Evolutionary conservation across 2,888 invertebrate species (phyloP).

Genomic region (Galerucella calmariensis): DNA sequence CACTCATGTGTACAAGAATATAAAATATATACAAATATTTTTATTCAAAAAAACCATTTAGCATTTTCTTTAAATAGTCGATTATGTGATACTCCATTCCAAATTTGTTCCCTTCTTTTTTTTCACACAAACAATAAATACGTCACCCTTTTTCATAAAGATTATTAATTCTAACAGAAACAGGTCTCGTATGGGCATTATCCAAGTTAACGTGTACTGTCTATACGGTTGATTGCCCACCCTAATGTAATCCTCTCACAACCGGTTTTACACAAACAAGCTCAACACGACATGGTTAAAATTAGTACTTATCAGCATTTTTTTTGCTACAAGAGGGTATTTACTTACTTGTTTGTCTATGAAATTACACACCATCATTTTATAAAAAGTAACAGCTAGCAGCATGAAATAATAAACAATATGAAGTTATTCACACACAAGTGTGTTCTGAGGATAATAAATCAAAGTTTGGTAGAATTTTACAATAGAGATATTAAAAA

Average conservation of each 20-base stretch:
- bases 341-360: too few species aligned
- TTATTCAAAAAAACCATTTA: too few species aligned
- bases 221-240: constrained; percentile 13
- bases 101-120: not conserved
- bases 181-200: constrained; percentile 1
- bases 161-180: not conserved
- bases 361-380: not conserved
- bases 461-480: not conserved
- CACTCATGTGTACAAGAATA: too few species aligned
- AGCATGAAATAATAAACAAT: not conserved
- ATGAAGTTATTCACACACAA: not conserved
- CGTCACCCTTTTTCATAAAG: not conserved
- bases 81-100: not conserved
- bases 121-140: constrained; percentile 1
- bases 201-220: constrained; percentile 5
- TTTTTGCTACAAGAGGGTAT: not conserved
- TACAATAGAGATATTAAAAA: not conserved
- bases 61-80: too few species aligned
- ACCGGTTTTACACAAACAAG: constrained; percentile 22
- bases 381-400: not conserved
- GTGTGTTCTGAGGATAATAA: not conserved
- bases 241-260: constrained; percentile 14
- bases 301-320: constrained; percentile 12
- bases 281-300: constrained; percentile 11
- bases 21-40: too few species aligned